phyloP scores from a whole-genome alignment of 2,797 vertebrate species.

The Rhincodon typus region DNA sequence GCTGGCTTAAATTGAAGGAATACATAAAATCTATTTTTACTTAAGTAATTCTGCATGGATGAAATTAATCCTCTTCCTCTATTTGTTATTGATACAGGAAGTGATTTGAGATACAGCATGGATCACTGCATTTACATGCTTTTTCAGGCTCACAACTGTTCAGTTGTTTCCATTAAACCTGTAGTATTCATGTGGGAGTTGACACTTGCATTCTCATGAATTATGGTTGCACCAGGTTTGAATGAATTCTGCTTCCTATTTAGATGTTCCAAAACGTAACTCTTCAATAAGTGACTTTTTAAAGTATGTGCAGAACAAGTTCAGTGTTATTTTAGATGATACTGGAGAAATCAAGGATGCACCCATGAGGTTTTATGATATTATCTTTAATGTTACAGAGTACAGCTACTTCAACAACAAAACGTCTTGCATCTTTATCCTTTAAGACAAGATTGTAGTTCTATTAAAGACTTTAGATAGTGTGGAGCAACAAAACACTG shows the following conservation, averaged over 20 bases:
- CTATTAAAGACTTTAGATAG: too few species aligned
- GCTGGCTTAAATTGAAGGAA: background rate
- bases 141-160: background rate
- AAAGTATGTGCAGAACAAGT: background rate
- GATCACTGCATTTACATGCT: background rate
- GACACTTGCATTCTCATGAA: background rate
- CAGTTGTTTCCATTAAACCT: background rate
- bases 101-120: background rate
- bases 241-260: background rate
- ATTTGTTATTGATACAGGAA: background rate
- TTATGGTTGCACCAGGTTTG: background rate
- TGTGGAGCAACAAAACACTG: too few species aligned
- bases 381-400: background rate
- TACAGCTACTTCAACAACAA: too few species aligned
- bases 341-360: background rate
- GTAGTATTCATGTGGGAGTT: background rate
- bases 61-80: background rate
- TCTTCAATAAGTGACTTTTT: background rate
- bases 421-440: too few species aligned
- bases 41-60: background rate
- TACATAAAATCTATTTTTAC: background rate
- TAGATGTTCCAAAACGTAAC: background rate
- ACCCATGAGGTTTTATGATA: background rate
- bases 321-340: background rate
- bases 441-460: too few species aligned